These are phyloP conservation scores for Lepisosteus osseus DNA, from an alignment of 2,113 vertebrate genomes.

Conservation along the genomic window DNA sequence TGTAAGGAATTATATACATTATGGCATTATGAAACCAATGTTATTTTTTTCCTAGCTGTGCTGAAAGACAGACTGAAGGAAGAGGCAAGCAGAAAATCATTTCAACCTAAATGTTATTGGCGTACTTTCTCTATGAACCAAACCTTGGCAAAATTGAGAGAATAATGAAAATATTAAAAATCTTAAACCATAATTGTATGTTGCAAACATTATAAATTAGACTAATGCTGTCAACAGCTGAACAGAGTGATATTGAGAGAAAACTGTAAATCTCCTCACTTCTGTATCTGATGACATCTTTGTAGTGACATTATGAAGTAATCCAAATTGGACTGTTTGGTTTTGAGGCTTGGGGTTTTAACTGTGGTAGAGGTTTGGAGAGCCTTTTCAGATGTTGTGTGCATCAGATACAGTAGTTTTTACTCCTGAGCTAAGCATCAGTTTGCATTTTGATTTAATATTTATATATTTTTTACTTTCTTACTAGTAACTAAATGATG, in stretches of 20 bases:
- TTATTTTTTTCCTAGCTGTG: no score
- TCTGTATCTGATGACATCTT: slow-evolving; percentile 46
- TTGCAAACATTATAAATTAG: slow-evolving; percentile 40
- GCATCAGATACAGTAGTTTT: no score
- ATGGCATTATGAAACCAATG: no score
- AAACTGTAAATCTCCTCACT: slow-evolving; percentile 31
- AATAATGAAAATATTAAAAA: slow-evolving; percentile 29
- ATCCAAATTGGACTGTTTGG: background rate
- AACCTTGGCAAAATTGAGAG: slow-evolving; percentile 12
- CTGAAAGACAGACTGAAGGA: no score
- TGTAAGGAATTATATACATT: no score
- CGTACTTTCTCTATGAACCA: slow-evolving; percentile 13
- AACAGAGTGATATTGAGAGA: slow-evolving; percentile 45
- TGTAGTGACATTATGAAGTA: slow-evolving; percentile 6
- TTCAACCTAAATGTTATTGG: slow-evolving; percentile 50
- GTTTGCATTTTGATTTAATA: no score
- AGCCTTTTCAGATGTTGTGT: background rate
- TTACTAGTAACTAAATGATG: no score
- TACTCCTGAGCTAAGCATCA: no score
- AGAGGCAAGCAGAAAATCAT: slow-evolving; percentile 40
- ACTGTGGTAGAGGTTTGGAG: background rate
- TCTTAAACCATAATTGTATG: slow-evolving; percentile 52
- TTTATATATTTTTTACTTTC: no score
- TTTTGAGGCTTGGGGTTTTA: slow-evolving; percentile 6
- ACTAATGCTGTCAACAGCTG: slow-evolving; percentile 52